Conservation (phyloP, 1,140 invertebrate genomes). For the Drosophila subobscura region DNA sequence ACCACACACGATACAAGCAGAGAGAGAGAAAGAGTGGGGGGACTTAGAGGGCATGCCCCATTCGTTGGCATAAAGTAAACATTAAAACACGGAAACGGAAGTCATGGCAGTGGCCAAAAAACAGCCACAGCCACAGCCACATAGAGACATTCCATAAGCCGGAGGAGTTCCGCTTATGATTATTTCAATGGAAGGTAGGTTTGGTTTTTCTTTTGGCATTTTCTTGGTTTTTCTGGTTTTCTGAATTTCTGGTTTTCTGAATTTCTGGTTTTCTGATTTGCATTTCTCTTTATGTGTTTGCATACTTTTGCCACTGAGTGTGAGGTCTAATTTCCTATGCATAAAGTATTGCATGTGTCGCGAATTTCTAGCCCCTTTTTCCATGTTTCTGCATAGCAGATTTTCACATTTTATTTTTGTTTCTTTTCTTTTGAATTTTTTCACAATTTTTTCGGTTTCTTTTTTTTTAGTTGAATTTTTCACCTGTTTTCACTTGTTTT, state of each 20-base stretch:
- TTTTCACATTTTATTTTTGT: conserved; percentile 35
- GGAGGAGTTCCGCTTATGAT: conserved; percentile 58
- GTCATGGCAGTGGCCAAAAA: conserved; percentile 53
- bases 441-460: background rate
- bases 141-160: conserved; percentile 43
- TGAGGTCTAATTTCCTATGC: conserved; percentile 63
- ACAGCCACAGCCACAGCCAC: conserved; percentile 2
- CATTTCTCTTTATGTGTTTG: conserved; percentile 35
- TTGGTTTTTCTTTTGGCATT: conserved; percentile 31
- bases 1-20: conserved; percentile 7
- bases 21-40: background rate
- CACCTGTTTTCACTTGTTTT: background rate
- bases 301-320: conserved; percentile 30
- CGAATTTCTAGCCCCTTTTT: conserved; percentile 35
- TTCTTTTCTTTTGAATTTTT: background rate
- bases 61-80: conserved; percentile 69
- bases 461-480: no score
- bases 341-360: conserved; percentile 55
- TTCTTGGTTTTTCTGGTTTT: conserved; percentile 32
- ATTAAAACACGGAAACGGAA: conserved; percentile 79
- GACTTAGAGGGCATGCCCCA: conserved; percentile 17
- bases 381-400: conserved; percentile 52
- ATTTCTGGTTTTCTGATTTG: conserved; percentile 25
- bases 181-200: conserved; percentile 38
- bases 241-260: conserved; percentile 14